A percentile compares a stretch with the other conserved stretches of the same genome.
Conservation (phyloP, 2,113 vertebrate genomes). For the Glaucidium brasilianum region DNA sequence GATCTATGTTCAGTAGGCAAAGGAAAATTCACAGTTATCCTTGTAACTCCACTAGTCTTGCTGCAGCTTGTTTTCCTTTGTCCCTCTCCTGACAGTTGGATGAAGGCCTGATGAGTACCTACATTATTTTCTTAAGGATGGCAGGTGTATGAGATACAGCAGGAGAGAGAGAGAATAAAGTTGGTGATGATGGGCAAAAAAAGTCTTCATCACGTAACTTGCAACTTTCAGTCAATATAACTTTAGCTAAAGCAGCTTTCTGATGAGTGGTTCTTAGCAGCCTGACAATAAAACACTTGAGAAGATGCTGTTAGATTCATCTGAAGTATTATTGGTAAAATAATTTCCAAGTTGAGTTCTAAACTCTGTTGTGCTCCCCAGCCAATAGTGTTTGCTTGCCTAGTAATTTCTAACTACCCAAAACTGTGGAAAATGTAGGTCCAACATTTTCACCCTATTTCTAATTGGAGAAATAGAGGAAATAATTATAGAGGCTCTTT, state of each 20-base stretch:
- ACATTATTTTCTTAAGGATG: background rate
- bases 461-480: background rate
- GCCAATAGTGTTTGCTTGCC: background rate
- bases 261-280: background rate
- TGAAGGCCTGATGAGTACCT: background rate
- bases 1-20: background rate
- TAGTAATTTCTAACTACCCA: background rate
- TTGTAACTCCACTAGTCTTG: background rate
- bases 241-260: background rate
- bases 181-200: background rate
- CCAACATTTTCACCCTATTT: background rate
- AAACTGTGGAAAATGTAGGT: background rate
- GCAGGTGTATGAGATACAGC: background rate
- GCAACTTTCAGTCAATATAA: background rate
- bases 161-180: background rate
- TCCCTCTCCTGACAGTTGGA: background rate
- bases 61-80: background rate
- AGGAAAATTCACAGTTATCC: background rate
- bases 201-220: background rate
- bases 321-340: background rate
- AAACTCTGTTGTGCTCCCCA: background rate
- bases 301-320: background rate
- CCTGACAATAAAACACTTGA: background rate
- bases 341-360: background rate
- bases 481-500: background rate